Evolutionary conservation across 2,797 vertebrate genomes (phyloP), one percentile per base, ranked within the genome.

Genomic region (Setipinna tenuifilis): DNA sequence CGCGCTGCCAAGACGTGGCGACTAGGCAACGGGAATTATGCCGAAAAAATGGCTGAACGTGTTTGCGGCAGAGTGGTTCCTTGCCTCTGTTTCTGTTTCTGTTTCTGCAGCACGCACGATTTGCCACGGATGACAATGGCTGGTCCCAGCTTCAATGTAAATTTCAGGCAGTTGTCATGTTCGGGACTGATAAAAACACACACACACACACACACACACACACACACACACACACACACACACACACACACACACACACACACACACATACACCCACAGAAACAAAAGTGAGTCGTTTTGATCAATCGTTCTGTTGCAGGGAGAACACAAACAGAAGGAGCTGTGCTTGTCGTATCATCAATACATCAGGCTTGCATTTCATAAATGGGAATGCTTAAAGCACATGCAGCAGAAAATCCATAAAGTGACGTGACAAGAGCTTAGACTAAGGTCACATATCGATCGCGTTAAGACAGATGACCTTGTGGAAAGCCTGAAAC

Each of bases 1-100:
- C 65, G 83, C 50, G 83, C 65, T 87, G 83, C 86, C 82, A 87
- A 86, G 65, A 91, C 86, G 88, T 83, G 48, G 57, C 82, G 21
- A 82, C 35, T n/a, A n/a, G n/a, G n/a, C n/a, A 86, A 86, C 54
- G 1, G 50, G 17, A 75, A 35, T 17, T 17, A 41, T 16, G 28
- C 28, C 17, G n/a, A n/a, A 23, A 31, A 75, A 75, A 75, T 75
- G 68, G 68, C 68, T 35, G 28, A 54, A 14, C 3, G 1, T 6
- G 28, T 31, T 41, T 41, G 68, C 25, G 11, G 31, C 68, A 35
- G 6, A 35, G 31, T 28, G n/a, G n/a, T n/a, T n/a, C n/a, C n/a
- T n/a, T n/a, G n/a, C n/a, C n/a, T n/a, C n/a, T 35, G 68, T 9
- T 16, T 35, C 28, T 17, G 6, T 7, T 54, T 54, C 9, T 54